Evolutionary conservation across 2,113 vertebrate species (phyloP), one percentile per base, ranked within the genome.

Genomic region (Numenius arquata): DNA sequence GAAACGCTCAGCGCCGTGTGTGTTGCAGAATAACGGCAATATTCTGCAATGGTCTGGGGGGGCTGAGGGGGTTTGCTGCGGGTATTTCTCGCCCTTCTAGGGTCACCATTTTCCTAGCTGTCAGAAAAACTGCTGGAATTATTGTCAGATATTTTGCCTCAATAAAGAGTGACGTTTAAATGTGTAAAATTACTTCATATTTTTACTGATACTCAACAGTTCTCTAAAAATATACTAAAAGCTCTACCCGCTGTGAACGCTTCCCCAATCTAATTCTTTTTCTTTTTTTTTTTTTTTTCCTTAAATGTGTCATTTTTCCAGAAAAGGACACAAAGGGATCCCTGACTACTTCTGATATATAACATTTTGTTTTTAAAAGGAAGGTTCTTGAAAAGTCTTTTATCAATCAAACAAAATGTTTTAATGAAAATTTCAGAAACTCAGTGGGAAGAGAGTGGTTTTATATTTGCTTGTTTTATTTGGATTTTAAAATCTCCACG

Each of bases 1-100:
- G 5, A 48, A 6, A 4, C 0, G 25, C 65, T 8, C 7, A 1
- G 0, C 3, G 70, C 83, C 11, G 30, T 0, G 2, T 1, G 4
- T 0, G 62, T 14, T 4, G 38, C 84, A 3, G 75, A 1, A 21
- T 7, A 2, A 2, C 26, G 0, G 75, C 75, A 3, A 0, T 0
- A 2, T 14, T 21, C 68, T 21, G 34, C 38, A 6, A 1, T 1
- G 19, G n/a, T 6, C 34, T 5, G 30, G 40, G 21, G 27, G 7
- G 8, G 47, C 50, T 26, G 50, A 53, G 52, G 29, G 53, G 29
- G 15, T 55, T 53, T 22, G 40, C 89, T 9, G 12, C 0, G 61
- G 26, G 30, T 2, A 0, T 13, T 40, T 12, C 78, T 19, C 0
- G 18, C 0, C 8, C 56, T 27, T 45, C 1, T 1, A 15, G 38